Base-by-base conservation (phyloP, 1,140 invertebrate genomes). In the Lepidotrigona ventralis region DNA sequence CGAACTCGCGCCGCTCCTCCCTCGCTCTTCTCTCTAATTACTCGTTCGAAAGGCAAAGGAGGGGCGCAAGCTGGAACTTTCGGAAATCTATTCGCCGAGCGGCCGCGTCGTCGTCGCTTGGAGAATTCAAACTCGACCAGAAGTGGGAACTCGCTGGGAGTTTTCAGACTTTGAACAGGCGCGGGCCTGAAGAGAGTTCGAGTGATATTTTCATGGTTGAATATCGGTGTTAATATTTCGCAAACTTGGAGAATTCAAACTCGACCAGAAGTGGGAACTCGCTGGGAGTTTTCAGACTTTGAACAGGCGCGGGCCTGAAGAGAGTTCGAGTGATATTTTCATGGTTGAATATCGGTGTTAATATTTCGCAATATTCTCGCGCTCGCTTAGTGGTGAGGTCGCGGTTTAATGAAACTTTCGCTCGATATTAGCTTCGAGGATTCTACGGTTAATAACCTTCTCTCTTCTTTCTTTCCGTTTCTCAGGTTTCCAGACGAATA, bases 11-110 rank as follows among this genome's bases (percentile, higher is more conserved):
- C 23, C 58, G 17, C 64, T 9, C 69, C 60, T 33, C 39, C 8
- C 8, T 8, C 39, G 39, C 26, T 33, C 66, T 85, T 89, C 53
- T 46, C 66, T 74, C 76, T 88, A 89, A 89, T 89, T 89, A 86
- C 73, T 82, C 60, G 66, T 82, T n/a, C 46, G 6, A 15, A 23
- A n/a, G 53, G 53, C 9, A n/a, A 19, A n/a, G 12, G 54, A 29
- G 39, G 63, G 72, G 51, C 23, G 64, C n/a, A n/a, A 53, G 2
- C 64, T 46, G 29, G 23, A 73, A 58, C 39, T 33, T 53, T 54
- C 39, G 14, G 84, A 63, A 78, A 72, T 73, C 73, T 68, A 86
- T 85, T 86, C 60, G 29, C 14, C 54, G 53, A 12, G 14, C n/a
- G n/a, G n/a, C n/a, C n/a, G 2, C 33, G 39, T 46, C 21, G 23